Conservation (phyloP, 1,140 invertebrate species). For the Apis laboriosa region DNA sequence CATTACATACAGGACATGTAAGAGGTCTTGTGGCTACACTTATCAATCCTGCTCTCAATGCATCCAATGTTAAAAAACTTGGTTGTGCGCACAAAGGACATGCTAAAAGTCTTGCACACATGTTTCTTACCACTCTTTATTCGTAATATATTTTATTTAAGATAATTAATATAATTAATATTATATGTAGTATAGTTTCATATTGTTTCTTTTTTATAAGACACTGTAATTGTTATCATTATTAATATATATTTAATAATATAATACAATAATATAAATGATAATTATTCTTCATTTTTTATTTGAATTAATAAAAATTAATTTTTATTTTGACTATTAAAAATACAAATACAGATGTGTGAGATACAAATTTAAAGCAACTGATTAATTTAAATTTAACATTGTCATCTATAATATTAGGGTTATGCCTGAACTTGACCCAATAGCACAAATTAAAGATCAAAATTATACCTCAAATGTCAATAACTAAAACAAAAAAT, state of each 20-base stretch:
- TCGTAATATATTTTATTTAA: not conserved
- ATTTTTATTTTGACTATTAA: not conserved
- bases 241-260: not conserved
- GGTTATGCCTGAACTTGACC: conserved; percentile 70
- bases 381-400: conserved; percentile 65
- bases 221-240: not conserved
- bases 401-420: conserved; percentile 55
- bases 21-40: conserved; percentile 88
- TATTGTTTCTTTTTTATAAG: not conserved
- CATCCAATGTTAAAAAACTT: conserved; percentile 86
- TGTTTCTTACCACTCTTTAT: conserved; percentile 64
- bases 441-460: conserved; percentile 42
- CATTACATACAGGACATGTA: conserved; percentile 88
- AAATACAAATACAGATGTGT: not conserved
- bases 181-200: not conserved
- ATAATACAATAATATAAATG: not conserved
- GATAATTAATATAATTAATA: conserved; percentile 5
- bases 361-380: conserved; percentile 15
- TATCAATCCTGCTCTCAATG: conserved; percentile 86
- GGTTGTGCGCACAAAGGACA: conserved; percentile 89
- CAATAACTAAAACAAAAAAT: not conserved
- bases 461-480: conserved; percentile 7
- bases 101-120: conserved; percentile 85
- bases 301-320: conserved; percentile 3
- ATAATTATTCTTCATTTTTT: not conserved